Evolutionary conservation across 2,113 vertebrate species (phyloP), one percentile per base, ranked within the genome.

Genomic region (Cyprinodon variegatus): DNA sequence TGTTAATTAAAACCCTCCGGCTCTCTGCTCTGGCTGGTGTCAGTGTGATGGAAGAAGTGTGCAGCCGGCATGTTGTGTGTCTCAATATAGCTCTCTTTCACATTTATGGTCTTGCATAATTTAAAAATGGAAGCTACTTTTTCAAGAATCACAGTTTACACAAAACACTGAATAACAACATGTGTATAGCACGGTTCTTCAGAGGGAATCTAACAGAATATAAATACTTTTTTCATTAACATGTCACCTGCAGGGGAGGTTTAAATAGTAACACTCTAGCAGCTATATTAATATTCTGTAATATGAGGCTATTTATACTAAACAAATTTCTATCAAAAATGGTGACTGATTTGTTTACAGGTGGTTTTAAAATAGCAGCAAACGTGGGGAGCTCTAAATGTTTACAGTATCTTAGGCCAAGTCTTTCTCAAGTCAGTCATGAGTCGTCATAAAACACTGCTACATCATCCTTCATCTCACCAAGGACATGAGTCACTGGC

Each of bases 1-100:
- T 59, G 88, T 88, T 92, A 90, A 94, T 93, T 92, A 91, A 88
- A 91, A 78, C 79, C 72, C 77, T 45, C 64, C 20, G 64, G 70
- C 53, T 79, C 79, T 77, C 70, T 79, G 71, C 78, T 74, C 71
- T 76, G 11, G 53, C 78, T 86, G 79, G 73, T 84, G 86, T 88
- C 84, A 90, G 78, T 73, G 77, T 83, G 81, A 72, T 81, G 81
- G 88, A 88, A 83, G 84, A 76, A 90, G 86, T 79, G 78, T 81
- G 78, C 87, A 89, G 85, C 85, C 83, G 83, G 81, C 88, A 89
- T 87, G 78, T 88, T 90, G 70, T 82, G 77, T 62, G 83, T 79
- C 69, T 76, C 81, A 79, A 76, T 70, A 76, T 69, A 77, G 72
- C 83, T 73, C 72, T 66, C 82, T 79, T 70, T 83, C 77, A 74